Evolutionary conservation across 2,113 vertebrate genomes (phyloP).

Genomic region (Ctenomys sociabilis): DNA sequence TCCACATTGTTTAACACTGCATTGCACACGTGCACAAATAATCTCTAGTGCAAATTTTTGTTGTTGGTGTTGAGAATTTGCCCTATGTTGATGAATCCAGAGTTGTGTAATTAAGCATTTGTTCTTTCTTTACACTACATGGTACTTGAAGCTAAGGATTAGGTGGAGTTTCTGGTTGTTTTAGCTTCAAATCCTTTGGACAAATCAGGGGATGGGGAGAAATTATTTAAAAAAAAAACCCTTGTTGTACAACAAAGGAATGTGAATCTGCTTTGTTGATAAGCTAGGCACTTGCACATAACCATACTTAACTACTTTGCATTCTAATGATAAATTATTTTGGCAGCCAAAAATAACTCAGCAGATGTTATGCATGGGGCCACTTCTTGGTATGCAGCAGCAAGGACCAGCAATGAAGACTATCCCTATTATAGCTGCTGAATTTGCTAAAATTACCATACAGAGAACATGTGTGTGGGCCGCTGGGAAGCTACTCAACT

Average conservation of each 20-base stretch:
- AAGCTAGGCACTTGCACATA: neutral
- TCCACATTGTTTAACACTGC: neutral
- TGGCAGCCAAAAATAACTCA: constrained; percentile 75
- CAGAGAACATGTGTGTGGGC: constrained; percentile 57
- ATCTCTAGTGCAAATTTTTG: neutral
- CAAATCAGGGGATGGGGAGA: neutral
- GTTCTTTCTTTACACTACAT: neutral
- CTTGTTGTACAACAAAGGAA: neutral
- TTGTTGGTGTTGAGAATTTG: constrained; percentile 1
- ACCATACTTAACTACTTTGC: constrained; percentile 66
- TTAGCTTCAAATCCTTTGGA: neutral
- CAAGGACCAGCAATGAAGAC: constrained; percentile 44
- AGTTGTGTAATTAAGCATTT: neutral
- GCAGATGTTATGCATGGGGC: constrained; percentile 77
- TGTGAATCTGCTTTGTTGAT: neutral
- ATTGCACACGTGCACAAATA: neutral
- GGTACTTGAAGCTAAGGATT: neutral
- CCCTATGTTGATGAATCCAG: neutral
- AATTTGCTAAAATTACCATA: constrained; percentile 68
- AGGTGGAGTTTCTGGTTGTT: neutral
- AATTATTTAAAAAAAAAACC: neutral
- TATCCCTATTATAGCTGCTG: constrained; percentile 43
- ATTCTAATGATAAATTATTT: constrained; percentile 71
- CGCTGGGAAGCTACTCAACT: constrained; percentile 47
- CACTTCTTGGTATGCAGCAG: constrained; percentile 66